Base-by-base conservation (phyloP, 2,888 invertebrate genomes). In the Sesamia inferens region DNA sequence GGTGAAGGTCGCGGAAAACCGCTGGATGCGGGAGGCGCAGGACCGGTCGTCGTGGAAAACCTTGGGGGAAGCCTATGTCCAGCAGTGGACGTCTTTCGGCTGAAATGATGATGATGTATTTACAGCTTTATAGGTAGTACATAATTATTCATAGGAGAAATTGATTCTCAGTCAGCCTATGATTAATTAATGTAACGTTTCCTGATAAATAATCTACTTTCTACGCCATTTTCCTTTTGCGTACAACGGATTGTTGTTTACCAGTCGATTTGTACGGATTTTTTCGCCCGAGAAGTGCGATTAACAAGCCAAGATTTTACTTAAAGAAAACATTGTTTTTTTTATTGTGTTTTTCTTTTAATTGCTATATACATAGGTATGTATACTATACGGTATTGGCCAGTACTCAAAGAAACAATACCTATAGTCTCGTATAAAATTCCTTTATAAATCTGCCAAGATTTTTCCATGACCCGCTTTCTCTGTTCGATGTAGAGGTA, bases 381-480 rank as follows among this genome's bases (percentile, higher is more conserved):
- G 31, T 31, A 31, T 31, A 68, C 31, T 31, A 31, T 2, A 16
- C 47, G 47, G 2, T 39, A 57, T n/a, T n/a, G 58, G 13, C 39
- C 14, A 42, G 22, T 22, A 62, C 48, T 80, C 7, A 75, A 47
- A 13, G 14, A 61, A 68, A 71, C 71, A 61, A 67, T 42, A 57
- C 13, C 19, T 76, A 4, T 59, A 76, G 19, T 3, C 24, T 68
- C n/a, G 13, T 57, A 54, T 59, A 71, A 64, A 59, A 79, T 59
- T 58, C 48, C n/a, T 63, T 78, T 74, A 68, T 24, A 69, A 66
- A 55, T 59, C 39, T 54, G 14, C 19, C 63, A 39, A 51, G 39
- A 68, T 67, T 72, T 81, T 81, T 74, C 81, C 67, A 79, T 84
- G 85, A 82, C 86, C 84, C 54, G 78, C 85, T 84, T 85, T 85